phyloP scores from a whole-genome alignment of 2,888 invertebrate species.

The Phania funesta region DNA sequence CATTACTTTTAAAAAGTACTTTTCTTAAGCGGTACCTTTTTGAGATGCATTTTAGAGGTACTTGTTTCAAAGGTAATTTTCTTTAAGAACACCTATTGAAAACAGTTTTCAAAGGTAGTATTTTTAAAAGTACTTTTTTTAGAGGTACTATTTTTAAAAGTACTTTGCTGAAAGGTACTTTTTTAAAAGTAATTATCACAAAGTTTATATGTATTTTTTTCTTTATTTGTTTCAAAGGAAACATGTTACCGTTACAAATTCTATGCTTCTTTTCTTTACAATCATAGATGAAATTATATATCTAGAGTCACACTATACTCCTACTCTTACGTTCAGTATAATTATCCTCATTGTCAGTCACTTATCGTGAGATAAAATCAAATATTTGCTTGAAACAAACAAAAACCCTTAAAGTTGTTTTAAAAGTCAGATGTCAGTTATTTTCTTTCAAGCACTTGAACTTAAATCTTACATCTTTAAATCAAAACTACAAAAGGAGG shows the following conservation, averaged over 20 bases:
- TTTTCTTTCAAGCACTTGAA: slow-evolving; percentile 48
- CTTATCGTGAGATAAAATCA: slow-evolving; percentile 54
- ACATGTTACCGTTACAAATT: not conserved
- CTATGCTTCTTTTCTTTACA: not conserved
- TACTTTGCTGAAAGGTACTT: too few species aligned
- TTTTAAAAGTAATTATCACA: too few species aligned
- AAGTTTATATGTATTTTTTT: too few species aligned
- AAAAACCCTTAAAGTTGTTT: slow-evolving; percentile 16
- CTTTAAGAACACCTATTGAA: too few species aligned
- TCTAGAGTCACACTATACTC: not conserved
- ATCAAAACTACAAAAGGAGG: slow-evolving; percentile 39
- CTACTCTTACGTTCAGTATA: slow-evolving; percentile 16
- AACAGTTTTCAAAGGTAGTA: too few species aligned
- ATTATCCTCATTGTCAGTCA: slow-evolving; percentile 32
- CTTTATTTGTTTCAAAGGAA: too few species aligned
- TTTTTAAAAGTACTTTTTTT: too few species aligned
- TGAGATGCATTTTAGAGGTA: too few species aligned
- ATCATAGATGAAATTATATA: not conserved
- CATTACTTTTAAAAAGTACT: too few species aligned
- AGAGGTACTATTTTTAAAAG: too few species aligned
- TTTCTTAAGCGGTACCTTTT: too few species aligned
- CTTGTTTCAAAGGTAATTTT: too few species aligned
- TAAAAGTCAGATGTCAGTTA: slow-evolving; percentile 67
- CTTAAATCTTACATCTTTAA: slow-evolving; percentile 52
- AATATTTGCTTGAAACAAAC: slow-evolving; percentile 7